These are phyloP conservation scores for Eciton burchellii DNA, from an alignment of 1,140 invertebrate species.

Conservation along the genomic window DNA sequence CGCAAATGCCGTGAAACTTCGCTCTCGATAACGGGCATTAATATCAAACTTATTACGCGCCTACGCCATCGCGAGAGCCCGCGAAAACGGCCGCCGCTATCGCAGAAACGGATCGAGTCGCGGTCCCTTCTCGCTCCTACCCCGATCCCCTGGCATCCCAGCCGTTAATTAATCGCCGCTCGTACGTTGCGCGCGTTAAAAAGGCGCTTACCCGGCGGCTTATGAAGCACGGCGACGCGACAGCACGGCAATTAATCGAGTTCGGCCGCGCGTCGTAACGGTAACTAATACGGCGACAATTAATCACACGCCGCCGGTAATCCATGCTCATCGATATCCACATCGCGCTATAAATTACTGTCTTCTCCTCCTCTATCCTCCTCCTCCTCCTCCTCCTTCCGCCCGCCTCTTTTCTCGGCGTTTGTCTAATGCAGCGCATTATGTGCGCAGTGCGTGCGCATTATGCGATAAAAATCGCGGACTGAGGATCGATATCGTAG, in stretches of 20 bases:
- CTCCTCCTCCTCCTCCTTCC: neutral
- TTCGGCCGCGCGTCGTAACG: conserved; percentile 61
- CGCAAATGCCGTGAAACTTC: conserved; percentile 37
- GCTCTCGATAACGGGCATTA: conserved; percentile 41
- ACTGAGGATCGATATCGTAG: neutral
- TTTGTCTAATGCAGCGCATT: conserved; percentile 41
- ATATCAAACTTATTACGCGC: conserved; percentile 50
- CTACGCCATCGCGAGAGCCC: conserved; percentile 1
- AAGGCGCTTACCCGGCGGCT: conserved; percentile 53
- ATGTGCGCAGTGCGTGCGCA: conserved; percentile 10
- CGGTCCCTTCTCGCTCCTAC: conserved; percentile 21
- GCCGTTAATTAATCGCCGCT: conserved; percentile 55
- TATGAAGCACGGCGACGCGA: conserved; percentile 32
- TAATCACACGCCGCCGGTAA: conserved; percentile 68
- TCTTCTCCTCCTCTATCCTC: conserved; percentile 23
- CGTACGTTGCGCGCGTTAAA: conserved; percentile 25
- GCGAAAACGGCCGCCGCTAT: conserved; percentile 43
- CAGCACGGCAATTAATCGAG: conserved; percentile 69
- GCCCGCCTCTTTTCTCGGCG: neutral
- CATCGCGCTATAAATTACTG: conserved; percentile 62
- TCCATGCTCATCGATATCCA: conserved; percentile 66
- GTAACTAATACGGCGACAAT: conserved; percentile 68
- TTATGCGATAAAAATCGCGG: conserved; percentile 3
- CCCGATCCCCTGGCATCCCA: conserved; percentile 24
- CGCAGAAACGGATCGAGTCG: conserved; percentile 29